Percentiles rank a stretch among this genome's conserved stretches.
phyloP scores from a whole-genome alignment of 2,797 vertebrate species.

The Gymnothorax reevesii region DNA sequence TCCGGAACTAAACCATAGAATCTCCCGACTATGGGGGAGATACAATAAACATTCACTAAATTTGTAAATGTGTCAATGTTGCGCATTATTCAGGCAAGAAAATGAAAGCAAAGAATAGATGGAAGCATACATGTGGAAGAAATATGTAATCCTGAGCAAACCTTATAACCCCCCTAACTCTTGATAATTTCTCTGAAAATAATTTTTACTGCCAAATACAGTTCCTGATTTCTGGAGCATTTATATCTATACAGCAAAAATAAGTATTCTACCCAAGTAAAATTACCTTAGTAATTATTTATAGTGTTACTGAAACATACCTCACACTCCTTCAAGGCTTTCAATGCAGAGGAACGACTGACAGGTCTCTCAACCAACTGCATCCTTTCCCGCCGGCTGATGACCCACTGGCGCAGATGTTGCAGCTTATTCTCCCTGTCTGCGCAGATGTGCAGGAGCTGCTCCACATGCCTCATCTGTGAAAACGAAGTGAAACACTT shows the following conservation, averaged over 20 bases:
- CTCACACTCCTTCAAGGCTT: conserved; percentile 70
- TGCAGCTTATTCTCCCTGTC: conserved; percentile 74
- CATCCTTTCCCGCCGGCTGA: conserved; percentile 71
- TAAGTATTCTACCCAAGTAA: not conserved
- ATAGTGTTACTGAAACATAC: conserved; percentile 59
- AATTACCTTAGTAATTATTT: not conserved
- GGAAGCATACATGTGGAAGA: too few relatives aligned
- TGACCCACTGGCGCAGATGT: conserved; percentile 74
- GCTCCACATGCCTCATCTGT: conserved; percentile 77
- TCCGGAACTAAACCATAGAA: too few relatives aligned
- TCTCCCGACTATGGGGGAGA: too few relatives aligned
- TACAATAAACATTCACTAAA: too few relatives aligned
- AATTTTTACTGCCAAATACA: too few relatives aligned
- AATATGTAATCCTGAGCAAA: too few relatives aligned
- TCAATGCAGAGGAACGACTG: conserved; percentile 69
- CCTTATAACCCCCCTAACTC: too few relatives aligned
- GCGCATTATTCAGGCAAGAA: not conserved
- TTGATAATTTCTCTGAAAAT: too few relatives aligned
- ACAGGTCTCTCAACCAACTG: conserved; percentile 66
- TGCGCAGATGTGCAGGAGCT: conserved; percentile 66
- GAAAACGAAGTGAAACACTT: conserved; percentile 27
- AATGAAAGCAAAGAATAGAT: not conserved
- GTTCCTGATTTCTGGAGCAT: not conserved
- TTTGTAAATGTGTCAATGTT: not conserved
- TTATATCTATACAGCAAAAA: not conserved